Base-by-base conservation (phyloP, 1,140 invertebrate genomes). In the Bombus superbus region DNA sequence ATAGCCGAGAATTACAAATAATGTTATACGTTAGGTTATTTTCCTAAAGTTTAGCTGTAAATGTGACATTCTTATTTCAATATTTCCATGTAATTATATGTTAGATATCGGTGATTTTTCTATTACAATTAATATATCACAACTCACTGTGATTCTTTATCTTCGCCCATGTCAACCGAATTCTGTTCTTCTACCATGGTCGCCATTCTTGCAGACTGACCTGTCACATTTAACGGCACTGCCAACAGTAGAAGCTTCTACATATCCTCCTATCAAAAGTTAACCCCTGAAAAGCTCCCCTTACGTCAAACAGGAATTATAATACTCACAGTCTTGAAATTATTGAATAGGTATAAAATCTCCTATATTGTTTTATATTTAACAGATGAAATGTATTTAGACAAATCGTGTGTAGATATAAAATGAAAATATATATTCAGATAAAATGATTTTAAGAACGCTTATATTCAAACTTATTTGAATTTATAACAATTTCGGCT, bases 71-170 rank as follows among this genome's bases (percentile, higher is more conserved):
- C 28, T 80, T 62, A 40, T 38, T 44, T 28, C 2, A 28, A 64
- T 42, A 72, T 35, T 59, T 80, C 44, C 35, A 22, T 44, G 22
- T 10, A 47, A 32, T 38, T 42, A 40, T 3, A 32, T 2, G 8
- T 80, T 53, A 47, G 10, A 3, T 44, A 9, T 44, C 38, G 6
- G 9, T 53, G 8, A 68, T 75, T 57, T 66, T 74, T 73, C 64
- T 44, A 42, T 74, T 68, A 42, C 6, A 85, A 35, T 64, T 64
- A 44, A 42, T 47, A 62, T 68, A 59, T 62, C 1, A 47, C 81
- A 92, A 95, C 94, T 94, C 90, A 95, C 94, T 90, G 83, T 25
- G 90, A 83, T 81, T 94, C 93, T 87, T 94, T 94, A 86, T 94
- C 94, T 86, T 94, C 92, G 69, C 90, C 93, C 91, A 94, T 93